Percentiles rank a stretch among this genome's conserved stretches.
Evolutionary conservation across 2,888 invertebrate species (phyloP).

Genomic region (Didymodactylos carnosus): DNA sequence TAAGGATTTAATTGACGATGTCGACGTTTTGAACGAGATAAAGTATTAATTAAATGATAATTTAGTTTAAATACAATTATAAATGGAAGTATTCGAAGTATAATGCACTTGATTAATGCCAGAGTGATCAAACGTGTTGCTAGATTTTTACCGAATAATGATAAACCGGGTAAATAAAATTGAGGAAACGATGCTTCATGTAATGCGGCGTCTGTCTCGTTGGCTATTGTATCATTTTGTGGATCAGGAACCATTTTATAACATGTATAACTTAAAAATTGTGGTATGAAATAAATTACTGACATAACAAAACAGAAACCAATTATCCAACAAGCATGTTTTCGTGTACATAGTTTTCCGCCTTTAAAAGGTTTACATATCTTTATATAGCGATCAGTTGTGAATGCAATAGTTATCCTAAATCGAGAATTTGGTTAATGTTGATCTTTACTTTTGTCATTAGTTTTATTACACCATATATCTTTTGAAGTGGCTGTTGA

Average conservation of each 20-base stretch:
- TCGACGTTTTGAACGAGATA: conserved; percentile 24
- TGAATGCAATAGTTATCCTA: conserved; percentile 3
- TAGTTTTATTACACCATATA: too few relatives aligned
- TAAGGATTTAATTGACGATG: conserved; percentile 26
- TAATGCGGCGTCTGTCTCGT: too few relatives aligned
- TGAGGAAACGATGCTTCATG: neutral
- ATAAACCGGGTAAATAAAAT: conserved; percentile 18
- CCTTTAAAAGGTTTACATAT: conserved; percentile 33
- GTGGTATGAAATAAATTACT: conserved; percentile 27
- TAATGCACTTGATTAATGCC: conserved; percentile 13
- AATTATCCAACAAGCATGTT: conserved; percentile 25
- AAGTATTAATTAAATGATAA: conserved; percentile 28
- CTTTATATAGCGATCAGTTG: conserved; percentile 27
- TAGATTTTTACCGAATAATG: conserved; percentile 22
- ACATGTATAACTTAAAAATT: conserved; percentile 26
- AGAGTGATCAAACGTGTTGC: conserved; percentile 15
- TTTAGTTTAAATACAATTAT: conserved; percentile 29
- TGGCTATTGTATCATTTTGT: neutral
- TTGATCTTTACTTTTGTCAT: too few relatives aligned
- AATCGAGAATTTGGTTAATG: too few relatives aligned
- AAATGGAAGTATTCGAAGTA: conserved; percentile 31
- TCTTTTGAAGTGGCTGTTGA: too few relatives aligned
- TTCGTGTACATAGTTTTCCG: conserved; percentile 25
- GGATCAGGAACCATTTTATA: neutral
- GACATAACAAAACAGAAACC: conserved; percentile 21